Evolutionary conservation across 2,113 vertebrate genomes (phyloP).

Genomic region (Corythornis vintsioides): DNA sequence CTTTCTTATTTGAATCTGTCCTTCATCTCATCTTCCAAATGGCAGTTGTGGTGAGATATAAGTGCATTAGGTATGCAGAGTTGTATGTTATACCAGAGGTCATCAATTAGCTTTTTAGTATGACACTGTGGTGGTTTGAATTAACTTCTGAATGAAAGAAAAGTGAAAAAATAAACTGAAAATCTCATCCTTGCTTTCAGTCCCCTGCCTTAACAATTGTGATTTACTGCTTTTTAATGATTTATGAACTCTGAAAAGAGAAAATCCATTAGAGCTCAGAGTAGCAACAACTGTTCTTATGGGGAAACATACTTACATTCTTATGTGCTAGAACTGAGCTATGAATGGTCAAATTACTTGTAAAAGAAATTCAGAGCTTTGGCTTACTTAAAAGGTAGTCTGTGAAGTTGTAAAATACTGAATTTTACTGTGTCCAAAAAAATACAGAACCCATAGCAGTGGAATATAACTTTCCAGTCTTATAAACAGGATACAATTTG

Average conservation of each 20-base stretch:
- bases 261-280: neutral
- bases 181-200: neutral
- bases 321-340: neutral
- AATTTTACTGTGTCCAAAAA: neutral
- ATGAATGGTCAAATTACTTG: neutral
- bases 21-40: neutral
- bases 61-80: neutral
- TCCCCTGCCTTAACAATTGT: neutral
- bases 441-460: neutral
- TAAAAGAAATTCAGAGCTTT: neutral
- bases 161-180: neutral
- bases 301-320: neutral
- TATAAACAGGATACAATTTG: neutral
- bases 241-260: neutral
- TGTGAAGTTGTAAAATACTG: neutral
- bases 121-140: neutral
- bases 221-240: neutral
- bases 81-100: neutral
- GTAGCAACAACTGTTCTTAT: neutral
- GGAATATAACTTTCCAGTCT: neutral
- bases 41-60: neutral
- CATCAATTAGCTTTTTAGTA: neutral
- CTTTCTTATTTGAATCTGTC: neutral
- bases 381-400: neutral
- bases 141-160: neutral